Conservation (phyloP, 2,888 invertebrate species). For the Leucozona laternaria region DNA sequence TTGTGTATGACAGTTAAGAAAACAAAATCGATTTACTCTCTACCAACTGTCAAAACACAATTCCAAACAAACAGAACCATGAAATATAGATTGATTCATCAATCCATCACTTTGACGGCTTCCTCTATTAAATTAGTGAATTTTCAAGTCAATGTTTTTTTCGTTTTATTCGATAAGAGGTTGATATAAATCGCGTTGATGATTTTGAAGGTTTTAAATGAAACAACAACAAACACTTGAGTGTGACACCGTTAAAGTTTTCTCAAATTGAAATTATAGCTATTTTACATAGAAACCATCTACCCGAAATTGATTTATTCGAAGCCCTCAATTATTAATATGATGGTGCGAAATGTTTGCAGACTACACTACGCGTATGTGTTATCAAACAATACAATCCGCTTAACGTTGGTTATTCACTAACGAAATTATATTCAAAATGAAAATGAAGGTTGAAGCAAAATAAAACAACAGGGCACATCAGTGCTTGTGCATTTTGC, state of each 20-base stretch:
- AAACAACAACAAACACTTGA: neutral
- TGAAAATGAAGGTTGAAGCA: conserved; percentile 45
- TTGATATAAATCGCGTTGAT: neutral
- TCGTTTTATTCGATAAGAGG: conserved; percentile 27
- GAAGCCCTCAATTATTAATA: neutral
- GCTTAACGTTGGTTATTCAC: conserved; percentile 2
- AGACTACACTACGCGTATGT: neutral
- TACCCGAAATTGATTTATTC: neutral
- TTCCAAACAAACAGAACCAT: conserved; percentile 4
- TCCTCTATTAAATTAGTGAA: conserved; percentile 1
- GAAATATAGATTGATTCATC: neutral
- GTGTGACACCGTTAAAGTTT: no score
- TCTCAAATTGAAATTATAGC: no score
- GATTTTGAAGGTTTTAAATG: neutral
- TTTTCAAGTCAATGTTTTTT: conserved; percentile 42
- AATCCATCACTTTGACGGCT: neutral
- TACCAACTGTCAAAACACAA: neutral
- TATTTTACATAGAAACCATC: neutral
- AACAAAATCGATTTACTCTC: conserved; percentile 8
- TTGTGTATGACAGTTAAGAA: neutral
- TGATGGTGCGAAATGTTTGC: neutral
- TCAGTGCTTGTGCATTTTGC: neutral
- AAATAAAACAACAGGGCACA: neutral
- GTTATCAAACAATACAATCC: neutral
- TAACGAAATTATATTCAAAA: conserved; percentile 48